Evolutionary conservation across 2,888 invertebrate genomes (phyloP).

Genomic region (Mellilla xanthometata): DNA sequence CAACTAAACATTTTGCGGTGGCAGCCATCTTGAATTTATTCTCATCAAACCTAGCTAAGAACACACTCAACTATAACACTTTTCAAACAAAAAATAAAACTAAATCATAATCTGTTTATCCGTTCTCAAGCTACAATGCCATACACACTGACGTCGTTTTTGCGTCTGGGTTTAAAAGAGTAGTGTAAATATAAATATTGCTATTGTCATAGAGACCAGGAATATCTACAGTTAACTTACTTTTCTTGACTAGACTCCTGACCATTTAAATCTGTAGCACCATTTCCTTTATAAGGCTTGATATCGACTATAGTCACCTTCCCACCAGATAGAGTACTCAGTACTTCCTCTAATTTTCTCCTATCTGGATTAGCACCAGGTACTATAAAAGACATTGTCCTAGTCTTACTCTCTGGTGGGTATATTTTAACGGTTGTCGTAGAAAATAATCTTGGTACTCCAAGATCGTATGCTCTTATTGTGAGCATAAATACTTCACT

Average conservation of each 20-base stretch:
- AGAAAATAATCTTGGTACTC: constrained; percentile 89
- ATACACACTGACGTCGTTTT: no score
- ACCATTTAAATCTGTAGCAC: constrained; percentile 77
- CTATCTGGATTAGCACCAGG: constrained; percentile 90
- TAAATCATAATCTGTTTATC: background rate
- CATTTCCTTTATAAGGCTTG: constrained; percentile 85
- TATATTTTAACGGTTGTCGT: constrained; percentile 89
- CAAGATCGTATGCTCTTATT: constrained; percentile 92
- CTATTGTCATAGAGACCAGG: no score
- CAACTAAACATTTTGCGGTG: no score
- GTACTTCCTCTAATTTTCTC: constrained; percentile 87
- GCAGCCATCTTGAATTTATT: no score
- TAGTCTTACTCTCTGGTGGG: constrained; percentile 88
- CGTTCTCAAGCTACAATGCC: background rate
- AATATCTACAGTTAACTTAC: no score
- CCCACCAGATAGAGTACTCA: constrained; percentile 90
- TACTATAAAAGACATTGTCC: constrained; percentile 91
- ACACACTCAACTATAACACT: no score
- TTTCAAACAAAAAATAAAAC: background rate
- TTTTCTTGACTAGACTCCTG: constrained; percentile 81
- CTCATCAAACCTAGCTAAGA: no score
- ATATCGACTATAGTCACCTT: constrained; percentile 89
- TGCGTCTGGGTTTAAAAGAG: no score
- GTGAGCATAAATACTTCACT: constrained; percentile 85
- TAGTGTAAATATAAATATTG: no score